These are phyloP conservation scores for Drosophila hydei DNA, from an alignment of 1,140 invertebrate genomes.

Conservation along the genomic window DNA sequence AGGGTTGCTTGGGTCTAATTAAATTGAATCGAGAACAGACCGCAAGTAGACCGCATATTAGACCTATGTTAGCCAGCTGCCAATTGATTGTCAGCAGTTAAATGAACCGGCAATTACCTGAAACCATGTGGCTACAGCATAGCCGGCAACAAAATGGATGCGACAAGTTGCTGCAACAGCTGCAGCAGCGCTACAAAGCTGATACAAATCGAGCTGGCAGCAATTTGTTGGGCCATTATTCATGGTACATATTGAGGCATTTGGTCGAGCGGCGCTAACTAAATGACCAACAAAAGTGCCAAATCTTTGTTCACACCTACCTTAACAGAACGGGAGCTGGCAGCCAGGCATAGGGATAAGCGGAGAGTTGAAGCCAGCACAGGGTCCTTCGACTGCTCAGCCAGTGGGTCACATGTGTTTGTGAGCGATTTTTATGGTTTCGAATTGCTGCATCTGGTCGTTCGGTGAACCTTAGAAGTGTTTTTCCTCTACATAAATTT, in stretches of 20 bases:
- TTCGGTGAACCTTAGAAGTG: slow-evolving; percentile 75
- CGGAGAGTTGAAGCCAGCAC: neutral
- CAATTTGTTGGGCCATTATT: slow-evolving; percentile 79
- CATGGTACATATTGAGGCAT: slow-evolving; percentile 71
- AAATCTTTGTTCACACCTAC: slow-evolving; percentile 81
- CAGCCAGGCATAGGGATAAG: neutral
- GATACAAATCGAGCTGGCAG: slow-evolving; percentile 31
- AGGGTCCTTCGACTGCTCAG: neutral
- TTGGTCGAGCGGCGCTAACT: slow-evolving; percentile 35
- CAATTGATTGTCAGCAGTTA: slow-evolving; percentile 67
- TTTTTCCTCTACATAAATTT: slow-evolving; percentile 83
- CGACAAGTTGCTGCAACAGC: slow-evolving; percentile 48
- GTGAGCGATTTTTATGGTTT: slow-evolving; percentile 73
- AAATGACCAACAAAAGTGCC: slow-evolving; percentile 78
- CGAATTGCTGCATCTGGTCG: slow-evolving; percentile 74
- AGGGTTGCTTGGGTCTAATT: slow-evolving; percentile 2
- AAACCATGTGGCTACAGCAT: slow-evolving; percentile 65
- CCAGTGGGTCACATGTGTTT: slow-evolving; percentile 60
- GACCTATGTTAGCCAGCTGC: slow-evolving; percentile 41
- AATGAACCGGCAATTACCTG: slow-evolving; percentile 70
- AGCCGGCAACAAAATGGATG: slow-evolving; percentile 37
- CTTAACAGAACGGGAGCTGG: neutral
- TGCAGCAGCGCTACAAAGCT: slow-evolving; percentile 43
- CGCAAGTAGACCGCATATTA: slow-evolving; percentile 14
- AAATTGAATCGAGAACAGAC: slow-evolving; percentile 5